Base-by-base conservation (phyloP, 2,113 vertebrate genomes). In the Regulus satrapa region DNA sequence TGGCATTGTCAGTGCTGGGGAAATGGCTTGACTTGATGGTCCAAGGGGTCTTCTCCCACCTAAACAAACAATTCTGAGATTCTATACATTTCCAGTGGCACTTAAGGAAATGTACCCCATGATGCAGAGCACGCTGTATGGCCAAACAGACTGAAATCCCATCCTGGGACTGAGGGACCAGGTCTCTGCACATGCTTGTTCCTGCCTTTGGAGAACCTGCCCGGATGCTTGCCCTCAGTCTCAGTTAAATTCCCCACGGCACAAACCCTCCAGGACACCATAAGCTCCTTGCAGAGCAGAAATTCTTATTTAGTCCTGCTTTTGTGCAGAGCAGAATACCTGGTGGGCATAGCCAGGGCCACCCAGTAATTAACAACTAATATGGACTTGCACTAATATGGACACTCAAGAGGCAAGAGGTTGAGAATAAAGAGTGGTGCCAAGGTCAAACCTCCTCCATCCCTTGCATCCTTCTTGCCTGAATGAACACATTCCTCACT, bases 1-100 rank as follows among this genome's bases (percentile, higher is more conserved):
- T 24, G 8, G 52, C 16, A 19, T 10, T 16, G 52, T 24, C 32
- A 38, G 36, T 19, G 36, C 23, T 58, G 28, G 36, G 12, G 7
- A 18, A 79, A 32, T 4, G 18, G 23, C 0, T 43, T 17, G 51
- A 58, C 32, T n/a, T 0, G 0, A n/a, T n/a, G 28, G 3, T 29
- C 32, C 20, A 36, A 28, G 10, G 73, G 18, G 12, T 28, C 12
- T 45, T 64, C 25, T 38, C n/a, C n/a, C 38, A 52, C 24, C 14
- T 67, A 19, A 67, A 74, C 13, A 19, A 67, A 74, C 13, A 29
- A 29, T n/a, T 81, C 52, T 20, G 10, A 45, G 19, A 66, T 20
- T 59, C 23, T 24, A 2, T 14, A 24, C 5, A 29, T 12, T 40
- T n/a, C 46, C 21, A 54, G 2, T 0, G 5, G 31, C 20, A 41